Evolutionary conservation across 2,888 invertebrate species (phyloP), one percentile per base, ranked within the genome.

Genomic region (Venusia cambrica): DNA sequence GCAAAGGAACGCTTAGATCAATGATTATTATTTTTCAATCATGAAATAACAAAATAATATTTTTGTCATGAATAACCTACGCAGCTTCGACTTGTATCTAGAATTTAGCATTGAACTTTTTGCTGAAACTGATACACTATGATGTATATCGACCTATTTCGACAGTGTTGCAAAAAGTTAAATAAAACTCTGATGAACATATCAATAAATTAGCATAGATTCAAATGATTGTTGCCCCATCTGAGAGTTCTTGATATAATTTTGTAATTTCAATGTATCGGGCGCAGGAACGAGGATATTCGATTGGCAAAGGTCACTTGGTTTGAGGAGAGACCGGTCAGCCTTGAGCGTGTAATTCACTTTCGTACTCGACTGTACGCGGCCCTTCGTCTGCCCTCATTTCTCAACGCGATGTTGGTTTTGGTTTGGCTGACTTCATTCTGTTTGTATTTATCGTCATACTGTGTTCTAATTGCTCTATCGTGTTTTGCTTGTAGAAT

Each of bases 291-390:
- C 84, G 74, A 83, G 84, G 84, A 84, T 84, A 80, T 70, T 72
- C 70, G 71, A 59, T 55, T 68, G 61, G 57, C 68, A 84, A 87
- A 87, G 87, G 85, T 84, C 79, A 79, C 73, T 74, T 67, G 75
- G 74, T 75, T 75, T 76, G 79, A 84, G 79, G 74, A 74, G 77
- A 77, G 77, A 85, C 85, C 74, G 76, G 85, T 80, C 85, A 83
- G 73, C 85, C 85, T 87, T 87, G 85, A 66, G 60, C 50, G 63
- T 64, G 73, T 78, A 76, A 73, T 79, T 80, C 81, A 80, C 84
- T 84, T 85, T 85, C 83, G 75, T 72, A 75, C 72, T 59, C 68
- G 54, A 54, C 63, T 58, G 60, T 60, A 52, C 55, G 51, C 51
- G 75, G 83, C 84, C 85, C 85, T 84, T 81, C 66, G 60, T 64